Conservation (phyloP, 2,888 invertebrate genomes). For the Cyrtodaria siliqua region DNA sequence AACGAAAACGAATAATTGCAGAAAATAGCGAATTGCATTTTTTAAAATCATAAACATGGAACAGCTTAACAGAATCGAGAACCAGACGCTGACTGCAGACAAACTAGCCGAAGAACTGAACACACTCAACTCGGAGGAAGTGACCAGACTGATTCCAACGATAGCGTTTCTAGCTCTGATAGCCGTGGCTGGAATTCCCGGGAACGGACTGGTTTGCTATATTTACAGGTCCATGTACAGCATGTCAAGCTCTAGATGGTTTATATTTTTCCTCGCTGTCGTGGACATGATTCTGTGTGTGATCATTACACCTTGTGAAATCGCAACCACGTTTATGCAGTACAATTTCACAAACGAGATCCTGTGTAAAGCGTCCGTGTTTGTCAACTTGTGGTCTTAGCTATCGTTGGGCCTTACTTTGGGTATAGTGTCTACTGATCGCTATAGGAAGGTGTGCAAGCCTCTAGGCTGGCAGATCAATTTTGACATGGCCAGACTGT, state of each 20-base stretch:
- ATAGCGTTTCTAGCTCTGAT: slow-evolving; percentile 54
- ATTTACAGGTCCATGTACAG: slow-evolving; percentile 62
- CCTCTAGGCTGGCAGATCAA: slow-evolving; percentile 72
- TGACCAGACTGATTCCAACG: slow-evolving; percentile 54
- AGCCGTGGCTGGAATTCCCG: slow-evolving; percentile 58
- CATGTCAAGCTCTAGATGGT: slow-evolving; percentile 65
- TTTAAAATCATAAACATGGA: too few relatives aligned
- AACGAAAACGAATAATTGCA: too few relatives aligned
- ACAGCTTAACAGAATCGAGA: too few relatives aligned
- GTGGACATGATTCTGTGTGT: slow-evolving; percentile 66
- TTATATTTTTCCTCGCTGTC: slow-evolving; percentile 63
- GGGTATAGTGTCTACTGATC: slow-evolving; percentile 63
- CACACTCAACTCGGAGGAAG: slow-evolving; percentile 57
- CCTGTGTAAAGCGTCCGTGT: slow-evolving; percentile 57
- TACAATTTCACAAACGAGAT: slow-evolving; percentile 53
- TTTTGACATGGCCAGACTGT: slow-evolving; percentile 52
- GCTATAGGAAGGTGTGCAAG: slow-evolving; percentile 73
- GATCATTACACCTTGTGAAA: slow-evolving; percentile 60
- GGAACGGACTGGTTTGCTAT: slow-evolving; percentile 66
- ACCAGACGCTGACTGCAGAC: too few relatives aligned
- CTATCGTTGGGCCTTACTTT: slow-evolving; percentile 56
- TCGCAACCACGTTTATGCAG: slow-evolving; percentile 56
- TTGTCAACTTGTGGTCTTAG: slow-evolving; percentile 48
- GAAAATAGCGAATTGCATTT: too few relatives aligned
- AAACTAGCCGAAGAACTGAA: too few relatives aligned